A percentile compares a stretch with the other conserved stretches of the same genome.
These are phyloP conservation scores for Pegoplata infirma DNA, from an alignment of 2,888 invertebrate genomes.

Conservation along the genomic window DNA sequence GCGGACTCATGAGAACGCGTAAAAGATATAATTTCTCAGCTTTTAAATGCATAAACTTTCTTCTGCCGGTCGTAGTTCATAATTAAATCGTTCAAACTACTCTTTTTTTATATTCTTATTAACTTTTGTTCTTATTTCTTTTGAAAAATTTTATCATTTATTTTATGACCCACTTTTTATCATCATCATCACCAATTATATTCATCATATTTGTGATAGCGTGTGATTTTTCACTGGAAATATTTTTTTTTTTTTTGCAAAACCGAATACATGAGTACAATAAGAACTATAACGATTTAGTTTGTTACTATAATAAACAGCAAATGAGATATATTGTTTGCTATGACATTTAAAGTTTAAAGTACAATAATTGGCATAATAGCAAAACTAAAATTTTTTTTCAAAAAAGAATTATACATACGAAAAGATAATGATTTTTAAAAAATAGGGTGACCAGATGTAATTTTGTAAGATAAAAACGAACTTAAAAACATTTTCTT, in stretches of 20 bases:
- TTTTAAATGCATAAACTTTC: no score
- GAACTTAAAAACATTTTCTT: no score
- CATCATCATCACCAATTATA: constrained; percentile 46
- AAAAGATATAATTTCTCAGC: no score
- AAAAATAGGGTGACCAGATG: no score
- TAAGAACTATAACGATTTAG: constrained; percentile 45
- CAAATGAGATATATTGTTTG: constrained; percentile 47
- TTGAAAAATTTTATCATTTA: constrained; percentile 50
- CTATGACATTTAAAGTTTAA: constrained; percentile 32
- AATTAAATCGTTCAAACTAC: background rate
- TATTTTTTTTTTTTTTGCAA: constrained; percentile 20
- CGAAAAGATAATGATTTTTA: no score
- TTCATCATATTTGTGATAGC: constrained; percentile 53
- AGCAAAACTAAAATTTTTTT: no score
- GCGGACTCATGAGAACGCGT: no score
- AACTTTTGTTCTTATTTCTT: constrained; percentile 22
- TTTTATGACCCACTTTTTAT: constrained; percentile 57
- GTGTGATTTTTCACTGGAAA: constrained; percentile 56
- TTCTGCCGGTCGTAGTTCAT: background rate
- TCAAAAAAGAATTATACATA: no score
- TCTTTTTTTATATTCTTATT: background rate
- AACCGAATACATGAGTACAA: constrained; percentile 23
- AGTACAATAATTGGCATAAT: constrained; percentile 6
- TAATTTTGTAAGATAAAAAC: no score
- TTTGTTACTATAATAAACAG: constrained; percentile 31